These are phyloP conservation scores for Danionella cerebrum DNA, from an alignment of 2,113 vertebrate species.

Conservation along the genomic window DNA sequence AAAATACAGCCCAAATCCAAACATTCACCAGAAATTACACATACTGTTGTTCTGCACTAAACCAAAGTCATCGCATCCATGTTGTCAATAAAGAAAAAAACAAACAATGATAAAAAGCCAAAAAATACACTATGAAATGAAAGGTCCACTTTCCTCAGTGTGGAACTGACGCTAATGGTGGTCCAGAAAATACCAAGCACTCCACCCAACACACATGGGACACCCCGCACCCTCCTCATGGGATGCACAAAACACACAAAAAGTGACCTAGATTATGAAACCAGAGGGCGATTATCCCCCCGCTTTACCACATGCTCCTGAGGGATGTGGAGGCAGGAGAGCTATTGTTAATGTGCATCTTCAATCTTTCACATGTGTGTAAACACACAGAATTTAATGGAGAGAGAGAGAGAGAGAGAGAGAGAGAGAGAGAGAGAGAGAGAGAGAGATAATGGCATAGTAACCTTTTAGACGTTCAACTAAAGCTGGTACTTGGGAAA, in stretches of 20 bases:
- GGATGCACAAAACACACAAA: conserved; percentile 13
- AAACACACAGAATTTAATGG: neutral
- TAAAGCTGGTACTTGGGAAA: no score
- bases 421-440: no score
- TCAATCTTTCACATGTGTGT: neutral
- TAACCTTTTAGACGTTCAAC: no score
- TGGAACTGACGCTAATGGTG: neutral
- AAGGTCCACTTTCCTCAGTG: neutral
- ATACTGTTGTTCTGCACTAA: no score
- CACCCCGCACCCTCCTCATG: conserved; percentile 5
- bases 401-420: no score
- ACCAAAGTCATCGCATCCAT: no score
- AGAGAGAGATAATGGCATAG: no score
- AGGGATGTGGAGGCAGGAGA: neutral
- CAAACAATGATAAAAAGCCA: neutral
- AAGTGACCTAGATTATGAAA: conserved; percentile 32
- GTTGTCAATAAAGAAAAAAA: neutral
- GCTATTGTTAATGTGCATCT: conserved; percentile 33
- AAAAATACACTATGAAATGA: neutral
- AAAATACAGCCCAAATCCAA: no score
- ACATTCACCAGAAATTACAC: no score
- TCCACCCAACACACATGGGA: conserved; percentile 11
- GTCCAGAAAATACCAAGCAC: neutral
- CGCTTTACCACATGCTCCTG: conserved; percentile 33
- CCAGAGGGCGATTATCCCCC: conserved; percentile 25